These are phyloP conservation scores for Isaurus tuberculatus DNA, from an alignment of 92 coral and sea anemone species.

Conservation along the genomic window DNA sequence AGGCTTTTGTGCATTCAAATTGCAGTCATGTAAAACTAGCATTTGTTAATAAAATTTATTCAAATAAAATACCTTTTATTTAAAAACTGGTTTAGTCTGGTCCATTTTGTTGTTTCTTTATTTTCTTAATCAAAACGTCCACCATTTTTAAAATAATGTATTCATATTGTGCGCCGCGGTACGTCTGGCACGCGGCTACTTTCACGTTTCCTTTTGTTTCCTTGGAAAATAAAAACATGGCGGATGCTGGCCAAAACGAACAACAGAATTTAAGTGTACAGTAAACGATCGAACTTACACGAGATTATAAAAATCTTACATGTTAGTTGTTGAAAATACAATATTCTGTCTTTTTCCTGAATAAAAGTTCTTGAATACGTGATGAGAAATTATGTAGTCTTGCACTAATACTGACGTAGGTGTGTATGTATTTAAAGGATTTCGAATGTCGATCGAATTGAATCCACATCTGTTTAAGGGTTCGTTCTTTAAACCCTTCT, in stretches of 20 bases:
- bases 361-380: neutral
- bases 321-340: neutral
- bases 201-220: neutral
- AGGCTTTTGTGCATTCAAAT: neutral
- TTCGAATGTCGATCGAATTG: neutral
- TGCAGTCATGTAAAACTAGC: constrained; percentile 1
- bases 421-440: neutral
- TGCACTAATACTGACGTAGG: neutral
- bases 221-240: neutral
- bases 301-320: neutral
- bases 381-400: neutral
- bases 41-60: no score
- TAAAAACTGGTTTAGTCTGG: neutral
- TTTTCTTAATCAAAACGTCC: neutral
- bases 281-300: neutral
- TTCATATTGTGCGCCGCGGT: neutral
- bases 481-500: neutral
- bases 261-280: neutral
- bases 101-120: neutral
- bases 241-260: neutral
- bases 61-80: neutral
- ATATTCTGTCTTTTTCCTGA: neutral
- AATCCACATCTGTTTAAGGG: neutral
- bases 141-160: neutral
- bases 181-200: neutral